Base-by-base conservation (phyloP, 2,888 invertebrate species). In the Cryptus viduatorius region DNA sequence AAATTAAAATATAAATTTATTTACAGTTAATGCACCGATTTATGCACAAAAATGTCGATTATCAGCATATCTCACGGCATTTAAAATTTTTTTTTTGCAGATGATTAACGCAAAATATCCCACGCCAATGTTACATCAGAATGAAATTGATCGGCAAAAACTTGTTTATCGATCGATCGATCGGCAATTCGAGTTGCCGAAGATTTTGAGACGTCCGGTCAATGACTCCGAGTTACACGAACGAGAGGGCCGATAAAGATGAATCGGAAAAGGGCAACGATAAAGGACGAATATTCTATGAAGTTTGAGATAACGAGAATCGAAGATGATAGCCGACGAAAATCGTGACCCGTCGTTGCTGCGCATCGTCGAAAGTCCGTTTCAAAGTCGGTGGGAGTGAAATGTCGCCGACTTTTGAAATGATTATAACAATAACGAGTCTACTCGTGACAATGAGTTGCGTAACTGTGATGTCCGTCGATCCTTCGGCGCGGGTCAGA, bases 401-500 rank as follows among this genome's bases (percentile, higher is more conserved):
- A 72, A 85, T 79, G 82, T 76, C 50, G 79, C 76, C 56, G 79
- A 75, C 37, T 8, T 48, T 75, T 59, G 48, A 71, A 71, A 69
- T 76, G 73, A 44, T 80, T 42, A 3, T 37, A 31, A 69, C 14
- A 75, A 67, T 79, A 37, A 44, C 82, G 56, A 78, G 71, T n/a
- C 37, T 84, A 5, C 50, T 85, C 29, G 44, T 78, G 82, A 78
- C 79, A 59, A 82, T 82, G 79, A 48, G 56, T 56, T 80, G 81
- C n/a, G 61, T 67, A 31, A 56, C 64, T 61, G 83, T 85, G 24
- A 53, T 71, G 64, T 83, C 85, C 69, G 86, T 84, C 12, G 86
- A 88, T 75, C 89, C 89, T 14, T 90, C 90, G 56, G 91, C 90
- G 4, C 84, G 89, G 4, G 88, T 90, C 3, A 78, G 87, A 14